A percentile compares a stretch with the other conserved stretches of the same genome.
Conservation (phyloP, 2,888 invertebrate genomes). For the Platycheirus albimanus region DNA sequence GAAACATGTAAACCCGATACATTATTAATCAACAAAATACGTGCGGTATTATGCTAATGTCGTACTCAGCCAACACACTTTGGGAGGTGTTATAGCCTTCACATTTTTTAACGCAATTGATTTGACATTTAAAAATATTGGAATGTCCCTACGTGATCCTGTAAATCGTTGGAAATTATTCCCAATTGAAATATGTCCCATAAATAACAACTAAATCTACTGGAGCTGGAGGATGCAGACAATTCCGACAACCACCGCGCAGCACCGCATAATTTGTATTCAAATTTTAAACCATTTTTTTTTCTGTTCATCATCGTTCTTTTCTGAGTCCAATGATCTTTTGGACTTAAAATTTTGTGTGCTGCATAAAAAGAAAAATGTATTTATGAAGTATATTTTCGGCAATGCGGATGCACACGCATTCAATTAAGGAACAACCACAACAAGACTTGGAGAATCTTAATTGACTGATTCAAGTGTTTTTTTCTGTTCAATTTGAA, state of each 20-base stretch:
- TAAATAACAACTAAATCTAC: background rate
- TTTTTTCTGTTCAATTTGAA: constrained; percentile 38
- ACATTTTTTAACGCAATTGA: background rate
- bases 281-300: background rate
- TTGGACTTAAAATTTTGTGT: constrained; percentile 33
- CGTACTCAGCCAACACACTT: background rate
- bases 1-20: too few species aligned
- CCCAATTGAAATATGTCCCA: constrained; percentile 10
- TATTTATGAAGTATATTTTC: constrained; percentile 55
- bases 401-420: constrained; percentile 72
- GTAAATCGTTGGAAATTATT: background rate
- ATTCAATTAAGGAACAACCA: constrained; percentile 58
- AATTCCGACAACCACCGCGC: background rate
- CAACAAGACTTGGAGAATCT: constrained; percentile 57
- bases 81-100: background rate
- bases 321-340: constrained; percentile 48
- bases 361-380: constrained; percentile 26
- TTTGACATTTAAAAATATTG: constrained; percentile 3
- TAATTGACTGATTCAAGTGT: constrained; percentile 69
- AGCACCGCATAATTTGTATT: constrained; percentile 1
- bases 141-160: constrained; percentile 8
- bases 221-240: constrained; percentile 5
- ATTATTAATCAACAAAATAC: too few species aligned
- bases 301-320: too few species aligned
- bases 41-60: background rate